Conservation (phyloP, 64 coral and sea anemone genomes). For the Montipora efflorescens region DNA sequence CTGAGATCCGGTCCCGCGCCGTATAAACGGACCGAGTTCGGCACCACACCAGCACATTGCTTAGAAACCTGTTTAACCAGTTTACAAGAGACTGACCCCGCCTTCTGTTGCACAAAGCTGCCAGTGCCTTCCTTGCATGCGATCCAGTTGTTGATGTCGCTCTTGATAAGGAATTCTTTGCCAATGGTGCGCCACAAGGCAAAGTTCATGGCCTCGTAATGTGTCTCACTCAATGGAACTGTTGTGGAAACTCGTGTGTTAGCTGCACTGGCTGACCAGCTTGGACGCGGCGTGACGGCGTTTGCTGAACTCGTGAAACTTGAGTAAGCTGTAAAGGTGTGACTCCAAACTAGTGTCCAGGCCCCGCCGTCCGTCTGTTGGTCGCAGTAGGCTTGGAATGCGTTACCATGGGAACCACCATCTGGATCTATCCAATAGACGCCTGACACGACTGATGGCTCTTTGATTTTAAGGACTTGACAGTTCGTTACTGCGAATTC, state of each 20-base stretch:
- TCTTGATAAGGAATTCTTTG: conserved; percentile 55
- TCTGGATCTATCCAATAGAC: conserved; percentile 29
- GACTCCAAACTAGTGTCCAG: conserved; percentile 29
- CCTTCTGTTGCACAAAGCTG: conserved; percentile 38
- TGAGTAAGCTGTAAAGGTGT: neutral
- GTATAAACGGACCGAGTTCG: neutral
- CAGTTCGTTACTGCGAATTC: neutral
- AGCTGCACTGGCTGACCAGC: neutral
- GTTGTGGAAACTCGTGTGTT: neutral
- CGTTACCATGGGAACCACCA: neutral
- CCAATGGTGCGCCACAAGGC: conserved; percentile 50
- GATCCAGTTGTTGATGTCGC: conserved; percentile 62
- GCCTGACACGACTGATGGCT: neutral
- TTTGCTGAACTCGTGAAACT: conserved; percentile 5
- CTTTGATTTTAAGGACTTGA: neutral
- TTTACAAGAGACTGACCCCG: conserved; percentile 39
- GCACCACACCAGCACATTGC: neutral
- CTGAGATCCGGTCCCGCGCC: neutral
- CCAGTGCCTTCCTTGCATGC: conserved; percentile 53
- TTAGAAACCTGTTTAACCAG: neutral
- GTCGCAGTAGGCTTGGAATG: conserved; percentile 20
- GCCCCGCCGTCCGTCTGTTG: neutral
- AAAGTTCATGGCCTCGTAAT: conserved; percentile 68
- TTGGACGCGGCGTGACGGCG: conserved; percentile 38
- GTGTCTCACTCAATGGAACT: conserved; percentile 58